phyloP scores from a whole-genome alignment of 2,888 invertebrate species.

The Masnerella sp. region DNA sequence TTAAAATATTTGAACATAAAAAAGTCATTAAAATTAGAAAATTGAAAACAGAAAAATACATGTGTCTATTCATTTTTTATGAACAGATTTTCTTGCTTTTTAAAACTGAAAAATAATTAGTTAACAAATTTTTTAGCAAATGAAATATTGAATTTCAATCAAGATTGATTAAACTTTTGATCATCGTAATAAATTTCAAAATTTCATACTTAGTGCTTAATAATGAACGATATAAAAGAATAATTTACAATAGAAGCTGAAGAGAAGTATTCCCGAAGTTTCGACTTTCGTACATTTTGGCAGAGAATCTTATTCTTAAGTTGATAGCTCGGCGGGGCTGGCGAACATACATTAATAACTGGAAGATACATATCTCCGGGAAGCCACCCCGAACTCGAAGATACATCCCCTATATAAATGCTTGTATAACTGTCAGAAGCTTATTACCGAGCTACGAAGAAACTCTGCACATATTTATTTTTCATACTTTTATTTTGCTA shows the following conservation, averaged over 20 bases:
- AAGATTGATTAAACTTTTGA: no score
- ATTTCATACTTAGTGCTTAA: no score
- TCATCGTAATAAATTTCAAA: no score
- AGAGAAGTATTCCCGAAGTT: constrained; percentile 67
- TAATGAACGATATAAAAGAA: constrained; percentile 13
- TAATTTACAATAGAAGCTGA: constrained; percentile 67
- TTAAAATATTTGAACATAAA: no score
- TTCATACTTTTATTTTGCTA: constrained; percentile 56
- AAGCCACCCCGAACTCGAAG: constrained; percentile 66
- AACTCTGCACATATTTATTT: constrained; percentile 60
- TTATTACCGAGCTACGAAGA: constrained; percentile 69
- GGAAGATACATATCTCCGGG: constrained; percentile 72
- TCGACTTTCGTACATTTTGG: constrained; percentile 68
- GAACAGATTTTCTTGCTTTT: no score
- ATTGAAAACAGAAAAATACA: no score
- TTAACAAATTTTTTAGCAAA: no score
- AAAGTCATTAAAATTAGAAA: no score
- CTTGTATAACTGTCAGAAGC: constrained; percentile 73
- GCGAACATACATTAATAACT: constrained; percentile 77
- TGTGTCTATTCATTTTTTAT: no score
- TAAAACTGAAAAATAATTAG: no score
- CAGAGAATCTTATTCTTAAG: constrained; percentile 64
- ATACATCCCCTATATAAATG: constrained; percentile 73
- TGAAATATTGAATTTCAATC: no score
- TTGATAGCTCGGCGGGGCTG: constrained; percentile 61